Percentiles rank a stretch among this genome's conserved stretches.
phyloP scores from a whole-genome alignment of 2,113 vertebrate genomes.

The Mus pahari region DNA sequence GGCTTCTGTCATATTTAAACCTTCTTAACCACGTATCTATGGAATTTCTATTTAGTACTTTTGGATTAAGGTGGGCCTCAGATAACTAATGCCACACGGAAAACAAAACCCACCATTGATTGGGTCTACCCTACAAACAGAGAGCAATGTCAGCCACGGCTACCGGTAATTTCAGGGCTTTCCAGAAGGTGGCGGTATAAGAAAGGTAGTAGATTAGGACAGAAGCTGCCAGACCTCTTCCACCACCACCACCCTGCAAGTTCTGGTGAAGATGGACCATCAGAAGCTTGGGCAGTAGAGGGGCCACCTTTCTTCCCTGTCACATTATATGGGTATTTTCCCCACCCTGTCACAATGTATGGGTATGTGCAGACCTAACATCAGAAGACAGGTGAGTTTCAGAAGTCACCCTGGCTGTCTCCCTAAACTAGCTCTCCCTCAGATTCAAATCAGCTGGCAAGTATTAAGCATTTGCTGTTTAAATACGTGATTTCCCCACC shows the following conservation, averaged over 20 bases:
- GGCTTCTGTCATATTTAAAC: neutral
- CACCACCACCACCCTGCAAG: no score
- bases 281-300: neutral
- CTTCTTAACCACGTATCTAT: neutral
- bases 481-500: no score
- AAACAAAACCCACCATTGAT: neutral
- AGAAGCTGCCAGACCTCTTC: neutral
- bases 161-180: neutral
- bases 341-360: no score
- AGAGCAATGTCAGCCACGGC: neutral
- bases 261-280: neutral
- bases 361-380: neutral
- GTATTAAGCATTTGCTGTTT: neutral
- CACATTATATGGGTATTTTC: neutral
- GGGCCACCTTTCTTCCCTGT: neutral
- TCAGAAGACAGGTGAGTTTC: neutral
- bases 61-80: neutral
- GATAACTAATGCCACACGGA: neutral
- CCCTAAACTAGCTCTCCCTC: neutral
- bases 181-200: neutral
- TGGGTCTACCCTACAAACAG: neutral
- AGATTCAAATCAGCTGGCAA: neutral
- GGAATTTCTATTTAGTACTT: neutral
- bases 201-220: neutral
- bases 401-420: neutral